Percentiles rank a stretch among this genome's conserved stretches.
Conservation (phyloP, 2,113 vertebrate species). For the Hypanus sabinus region DNA sequence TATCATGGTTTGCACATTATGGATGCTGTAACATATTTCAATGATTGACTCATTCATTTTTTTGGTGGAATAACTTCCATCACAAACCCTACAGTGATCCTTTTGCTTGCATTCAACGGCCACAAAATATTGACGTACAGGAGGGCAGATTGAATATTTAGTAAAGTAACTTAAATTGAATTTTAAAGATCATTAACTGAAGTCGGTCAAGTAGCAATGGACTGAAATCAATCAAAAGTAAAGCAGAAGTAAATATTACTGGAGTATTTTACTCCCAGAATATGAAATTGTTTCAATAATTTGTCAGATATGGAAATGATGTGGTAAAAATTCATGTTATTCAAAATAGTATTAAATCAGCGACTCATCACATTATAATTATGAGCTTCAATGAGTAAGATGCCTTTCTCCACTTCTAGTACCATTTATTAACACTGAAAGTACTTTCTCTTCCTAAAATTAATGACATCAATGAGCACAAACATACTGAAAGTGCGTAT, state of each 20-base stretch:
- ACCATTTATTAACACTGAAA: not conserved
- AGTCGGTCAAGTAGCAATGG: not conserved
- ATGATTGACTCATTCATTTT: not conserved
- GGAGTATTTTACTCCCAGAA: not conserved
- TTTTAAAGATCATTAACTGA: not conserved
- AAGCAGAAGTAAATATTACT: not conserved
- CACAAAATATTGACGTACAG: not conserved
- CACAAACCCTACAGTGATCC: not conserved
- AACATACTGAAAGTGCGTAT: no score
- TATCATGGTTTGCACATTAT: not conserved
- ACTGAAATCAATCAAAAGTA: not conserved
- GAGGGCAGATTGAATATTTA: not conserved
- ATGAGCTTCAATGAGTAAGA: not conserved
- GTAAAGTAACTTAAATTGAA: not conserved
- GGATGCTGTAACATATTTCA: not conserved
- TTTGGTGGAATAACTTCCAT: not conserved
- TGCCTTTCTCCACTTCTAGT: not conserved
- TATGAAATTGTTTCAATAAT: not conserved
- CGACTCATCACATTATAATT: not conserved
- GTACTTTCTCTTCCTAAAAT: no score
- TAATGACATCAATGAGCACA: no score
- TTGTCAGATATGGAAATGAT: not conserved
- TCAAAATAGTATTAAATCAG: not conserved
- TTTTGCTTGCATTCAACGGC: not conserved
- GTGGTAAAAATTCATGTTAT: not conserved